Evolutionary conservation across 1,140 invertebrate species (phyloP).

Genomic region (Wasmannia auropunctata): DNA sequence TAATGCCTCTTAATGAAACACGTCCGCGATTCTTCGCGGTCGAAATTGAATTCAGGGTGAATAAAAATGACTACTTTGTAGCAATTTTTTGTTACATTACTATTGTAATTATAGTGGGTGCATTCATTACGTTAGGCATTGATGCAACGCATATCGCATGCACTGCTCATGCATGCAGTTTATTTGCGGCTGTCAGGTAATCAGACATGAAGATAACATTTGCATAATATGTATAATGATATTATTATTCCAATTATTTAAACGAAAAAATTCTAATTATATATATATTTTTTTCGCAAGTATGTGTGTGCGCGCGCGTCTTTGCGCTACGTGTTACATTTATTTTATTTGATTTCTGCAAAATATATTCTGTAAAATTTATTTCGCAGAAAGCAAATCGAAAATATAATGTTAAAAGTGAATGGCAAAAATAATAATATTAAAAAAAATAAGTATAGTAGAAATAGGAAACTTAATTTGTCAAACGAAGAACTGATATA

Average conservation of each 20-base stretch:
- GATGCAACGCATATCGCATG: conserved; percentile 7
- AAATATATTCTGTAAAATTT: neutral
- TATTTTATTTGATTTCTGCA: neutral
- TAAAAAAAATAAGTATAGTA: neutral
- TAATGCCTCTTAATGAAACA: conserved; percentile 15
- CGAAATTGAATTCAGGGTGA: conserved; percentile 25
- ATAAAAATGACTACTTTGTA: conserved; percentile 8
- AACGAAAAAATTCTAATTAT: neutral
- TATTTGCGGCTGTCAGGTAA: conserved; percentile 27
- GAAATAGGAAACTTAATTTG: neutral
- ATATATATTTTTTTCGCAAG: too few species aligned
- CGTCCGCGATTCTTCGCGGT: conserved; percentile 3
- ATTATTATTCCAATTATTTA: neutral
- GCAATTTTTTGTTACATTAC: conserved; percentile 9
- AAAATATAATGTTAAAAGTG: neutral
- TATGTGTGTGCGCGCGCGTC: too few species aligned
- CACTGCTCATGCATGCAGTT: conserved; percentile 25
- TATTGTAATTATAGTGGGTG: neutral
- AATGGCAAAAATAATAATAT: neutral
- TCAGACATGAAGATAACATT: neutral
- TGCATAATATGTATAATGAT: neutral
- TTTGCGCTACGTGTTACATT: neutral
- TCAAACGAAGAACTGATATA: neutral
- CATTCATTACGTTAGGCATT: neutral
- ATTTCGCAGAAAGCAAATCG: conserved; percentile 11